Base-by-base conservation (phyloP, 2,888 invertebrate species). In the Adelognathus sp. region DNA sequence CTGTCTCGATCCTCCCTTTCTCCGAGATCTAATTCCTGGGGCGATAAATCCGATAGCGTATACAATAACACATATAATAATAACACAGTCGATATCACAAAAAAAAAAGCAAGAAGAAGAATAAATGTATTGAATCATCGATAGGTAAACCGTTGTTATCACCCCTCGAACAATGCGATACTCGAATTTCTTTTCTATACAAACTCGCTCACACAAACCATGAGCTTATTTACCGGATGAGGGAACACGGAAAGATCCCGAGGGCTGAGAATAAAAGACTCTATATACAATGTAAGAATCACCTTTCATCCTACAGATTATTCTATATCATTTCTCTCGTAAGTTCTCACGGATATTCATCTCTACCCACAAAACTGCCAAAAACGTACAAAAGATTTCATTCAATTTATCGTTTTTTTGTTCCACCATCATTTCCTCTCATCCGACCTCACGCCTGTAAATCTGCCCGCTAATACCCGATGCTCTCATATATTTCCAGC, bases 21-120 rank as follows among this genome's bases (percentile, higher is more conserved):
- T 67, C 75, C 67, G 79, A 58, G 75, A 81, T 75, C 73, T 82
- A 78, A 81, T 81, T 77, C 79, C 29, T 41, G 52, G 67, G 66
- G 69, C 79, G 75, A 81, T 83, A 80, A 83, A 81, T 83, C 80
- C 72, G 67, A 61, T 72, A 66, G 56, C 58, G 70, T 44, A n/a
- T n/a, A n/a, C n/a, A n/a, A n/a, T n/a, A n/a, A n/a, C n/a, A n/a
- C n/a, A n/a, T n/a, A n/a, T n/a, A n/a, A n/a, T n/a, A n/a, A 76
- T 67, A 52, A 36, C 58, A 58, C 56, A 69, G 58, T n/a, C n/a
- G 72, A 60, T 64, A 67, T 63, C 71, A 73, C 63, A 44, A 63
- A 41, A 67, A 66, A 54, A 36, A 72, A 24, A 36, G 46, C 11
- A 21, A 52, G 7, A 50, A 50, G n/a, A 72, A 71, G 54, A 50